phyloP scores from a whole-genome alignment of 1,140 invertebrate species.

The Macrobrachium rosenbergii region DNA sequence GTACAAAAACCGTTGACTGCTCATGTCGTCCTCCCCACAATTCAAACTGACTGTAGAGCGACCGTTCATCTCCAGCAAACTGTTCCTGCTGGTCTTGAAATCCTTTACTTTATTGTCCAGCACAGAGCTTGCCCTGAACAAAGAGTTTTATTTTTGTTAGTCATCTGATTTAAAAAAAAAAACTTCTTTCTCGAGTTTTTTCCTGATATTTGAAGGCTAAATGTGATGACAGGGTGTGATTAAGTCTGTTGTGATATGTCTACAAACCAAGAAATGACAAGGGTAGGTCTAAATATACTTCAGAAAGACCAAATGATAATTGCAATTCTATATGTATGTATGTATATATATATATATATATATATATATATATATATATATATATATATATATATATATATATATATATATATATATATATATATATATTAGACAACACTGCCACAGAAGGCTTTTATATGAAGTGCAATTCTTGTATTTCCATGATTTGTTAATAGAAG shows the following conservation, averaged over 20 bases:
- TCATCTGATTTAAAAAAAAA: no score
- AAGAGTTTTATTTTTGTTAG: no score
- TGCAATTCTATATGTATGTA: conserved; percentile 16
- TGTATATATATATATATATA: conserved; percentile 42
- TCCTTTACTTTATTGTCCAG: not conserved
- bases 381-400: conserved; percentile 44
- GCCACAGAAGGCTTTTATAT: no score
- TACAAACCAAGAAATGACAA: no score
- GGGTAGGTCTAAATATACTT: no score
- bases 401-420: conserved; percentile 44
- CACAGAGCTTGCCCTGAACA: no score
- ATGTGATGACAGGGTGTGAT: no score
- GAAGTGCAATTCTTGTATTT: not conserved
- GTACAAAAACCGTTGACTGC: conserved; percentile 13
- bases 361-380: conserved; percentile 44
- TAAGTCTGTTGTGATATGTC: no score
- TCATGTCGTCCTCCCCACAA: not conserved
- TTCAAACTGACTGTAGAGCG: not conserved
- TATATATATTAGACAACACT: not conserved
- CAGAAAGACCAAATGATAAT: no score
- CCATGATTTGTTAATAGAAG: no score
- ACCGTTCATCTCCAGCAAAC: not conserved
- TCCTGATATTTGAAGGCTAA: no score
- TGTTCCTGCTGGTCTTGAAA: not conserved
- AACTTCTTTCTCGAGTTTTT: no score